Evolutionary conservation across 2,113 vertebrate genomes (phyloP), one percentile per base, ranked within the genome.

Genomic region (Myiagra hebetior): DNA sequence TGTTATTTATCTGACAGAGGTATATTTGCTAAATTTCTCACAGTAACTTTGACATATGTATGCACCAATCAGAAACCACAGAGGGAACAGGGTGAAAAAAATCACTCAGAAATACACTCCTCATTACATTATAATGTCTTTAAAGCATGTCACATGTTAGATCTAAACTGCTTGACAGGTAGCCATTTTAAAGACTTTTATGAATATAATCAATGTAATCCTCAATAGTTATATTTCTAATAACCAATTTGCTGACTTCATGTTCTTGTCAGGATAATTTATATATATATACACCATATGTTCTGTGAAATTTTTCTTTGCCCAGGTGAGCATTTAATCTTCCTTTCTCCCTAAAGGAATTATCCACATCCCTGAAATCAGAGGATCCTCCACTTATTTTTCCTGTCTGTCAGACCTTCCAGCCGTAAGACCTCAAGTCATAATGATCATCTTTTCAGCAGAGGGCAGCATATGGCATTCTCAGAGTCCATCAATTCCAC

Each of bases 221-320:
- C 85, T 82, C 91, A 82, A 81, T 87, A 89, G 74, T 85, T 96
- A 31, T 77, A 82, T 93, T 96, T 96, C 94, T 96, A 94, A 95
- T 97, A 97, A 93, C 80, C 67, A 90, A 88, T 92, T 93, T 96
- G 65, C 92, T 96, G 93, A 93, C 72, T 97, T 91, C 62, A 37
- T 91, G 79, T 91, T 95, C 91, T 72, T 96, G 79, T 92, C 94
- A 90, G 91, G 63, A 83, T 94, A 95, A 91, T 96, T 96, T 91
- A 85, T 87, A 77, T 89, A 60, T 53, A 75, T 87, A 91, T 46
- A 37, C 28, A 88, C 88, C 88, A 93, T 82, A 93, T 95, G 80
- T 93, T 91, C 86, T 81, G 37, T 84, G 89, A 92, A 85, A 27
- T 75, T 95, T 95, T 87, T 86, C 70, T 91, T 97, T 94, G 81